phyloP scores from a whole-genome alignment of 2,888 invertebrate genomes.

The Onthophagus sagittarius region DNA sequence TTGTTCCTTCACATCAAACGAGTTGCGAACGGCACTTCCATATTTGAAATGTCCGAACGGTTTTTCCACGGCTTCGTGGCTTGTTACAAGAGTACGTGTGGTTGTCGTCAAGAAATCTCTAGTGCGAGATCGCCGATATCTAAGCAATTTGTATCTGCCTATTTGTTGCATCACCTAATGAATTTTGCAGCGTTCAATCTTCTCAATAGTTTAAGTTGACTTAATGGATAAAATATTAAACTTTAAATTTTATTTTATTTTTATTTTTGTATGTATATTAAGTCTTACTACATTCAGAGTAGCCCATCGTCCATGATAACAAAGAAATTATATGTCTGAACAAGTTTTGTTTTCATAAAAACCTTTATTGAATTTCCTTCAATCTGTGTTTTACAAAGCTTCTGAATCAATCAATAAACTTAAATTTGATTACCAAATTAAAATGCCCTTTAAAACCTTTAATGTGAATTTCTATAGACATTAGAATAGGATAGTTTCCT shows the following conservation, averaged over 20 bases:
- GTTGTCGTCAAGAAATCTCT: neutral
- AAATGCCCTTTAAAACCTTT: neutral
- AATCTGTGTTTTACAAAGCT: too few species aligned
- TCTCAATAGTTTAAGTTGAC: neutral
- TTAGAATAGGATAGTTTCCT: neutral
- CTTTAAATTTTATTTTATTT: too few species aligned
- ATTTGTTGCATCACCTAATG: neutral
- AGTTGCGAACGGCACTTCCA: constrained; percentile 5
- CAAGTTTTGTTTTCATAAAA: too few species aligned
- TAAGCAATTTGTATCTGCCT: neutral
- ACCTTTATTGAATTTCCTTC: too few species aligned
- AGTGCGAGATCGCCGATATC: neutral
- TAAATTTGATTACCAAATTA: too few species aligned
- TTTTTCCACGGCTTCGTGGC: neutral
- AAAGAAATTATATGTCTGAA: too few species aligned
- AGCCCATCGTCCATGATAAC: too few species aligned
- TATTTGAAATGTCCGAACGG: constrained; percentile 10
- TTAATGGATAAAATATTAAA: too few species aligned
- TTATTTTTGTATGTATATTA: too few species aligned
- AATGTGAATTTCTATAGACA: neutral
- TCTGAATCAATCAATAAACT: too few species aligned
- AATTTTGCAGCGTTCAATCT: neutral
- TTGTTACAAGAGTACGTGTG: neutral
- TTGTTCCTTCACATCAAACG: neutral
- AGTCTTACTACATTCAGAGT: too few species aligned